Evolutionary conservation across 2,888 invertebrate genomes (phyloP).

Genomic region (Rhabditoides inermis): DNA sequence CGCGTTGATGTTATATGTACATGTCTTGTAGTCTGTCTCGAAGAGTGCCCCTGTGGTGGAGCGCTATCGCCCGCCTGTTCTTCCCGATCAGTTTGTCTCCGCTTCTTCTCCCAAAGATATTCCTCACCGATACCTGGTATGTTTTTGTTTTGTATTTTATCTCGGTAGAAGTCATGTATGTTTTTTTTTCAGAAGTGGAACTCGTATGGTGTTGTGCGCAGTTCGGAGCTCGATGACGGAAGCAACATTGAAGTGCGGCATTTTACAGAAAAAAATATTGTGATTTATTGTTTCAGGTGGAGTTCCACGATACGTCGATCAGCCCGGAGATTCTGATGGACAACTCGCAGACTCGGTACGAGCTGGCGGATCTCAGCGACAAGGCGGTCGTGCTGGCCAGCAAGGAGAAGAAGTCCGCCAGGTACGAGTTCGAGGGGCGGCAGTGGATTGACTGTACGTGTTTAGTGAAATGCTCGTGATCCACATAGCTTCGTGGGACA

Average conservation of each 20-base stretch:
- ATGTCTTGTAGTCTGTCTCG: no score
- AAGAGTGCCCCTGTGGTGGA: constrained; percentile 25
- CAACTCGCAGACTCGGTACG: constrained; percentile 73
- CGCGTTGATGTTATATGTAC: no score
- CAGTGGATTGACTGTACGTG: no score
- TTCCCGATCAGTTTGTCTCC: constrained; percentile 80
- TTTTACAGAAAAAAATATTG: not conserved
- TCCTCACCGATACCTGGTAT: constrained; percentile 69
- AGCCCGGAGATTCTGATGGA: constrained; percentile 82
- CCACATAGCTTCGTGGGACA: constrained; percentile 31
- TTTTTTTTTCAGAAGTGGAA: constrained; percentile 69
- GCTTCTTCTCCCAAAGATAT: constrained; percentile 76
- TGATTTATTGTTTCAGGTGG: constrained; percentile 57
- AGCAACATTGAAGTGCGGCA: constrained; percentile 69
- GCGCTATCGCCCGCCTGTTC: constrained; percentile 11
- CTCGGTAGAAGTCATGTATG: not conserved
- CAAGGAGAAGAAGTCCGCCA: constrained; percentile 11
- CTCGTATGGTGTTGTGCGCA: constrained; percentile 77
- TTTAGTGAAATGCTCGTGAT: constrained; percentile 28
- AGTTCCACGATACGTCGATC: constrained; percentile 81
- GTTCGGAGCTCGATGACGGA: constrained; percentile 68
- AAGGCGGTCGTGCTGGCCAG: constrained; percentile 64
- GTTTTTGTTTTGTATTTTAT: not conserved
- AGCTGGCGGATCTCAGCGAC: constrained; percentile 75
- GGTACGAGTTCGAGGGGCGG: constrained; percentile 3